These are phyloP conservation scores for Drosophila lini DNA, from an alignment of 1,140 invertebrate genomes.

Conservation along the genomic window DNA sequence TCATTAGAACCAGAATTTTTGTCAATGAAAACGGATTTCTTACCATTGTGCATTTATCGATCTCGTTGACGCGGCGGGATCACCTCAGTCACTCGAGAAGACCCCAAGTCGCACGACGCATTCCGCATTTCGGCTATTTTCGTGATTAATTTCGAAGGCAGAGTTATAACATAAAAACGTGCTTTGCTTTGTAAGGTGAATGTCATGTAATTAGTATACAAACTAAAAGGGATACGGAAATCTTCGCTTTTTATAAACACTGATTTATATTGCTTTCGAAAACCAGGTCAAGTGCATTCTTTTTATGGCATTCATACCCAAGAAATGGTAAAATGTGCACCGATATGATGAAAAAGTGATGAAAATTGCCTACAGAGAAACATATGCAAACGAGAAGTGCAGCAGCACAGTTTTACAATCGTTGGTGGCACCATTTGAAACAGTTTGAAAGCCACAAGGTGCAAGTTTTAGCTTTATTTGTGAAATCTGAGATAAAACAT, in stretches of 20 bases:
- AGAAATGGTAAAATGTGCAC: constrained; percentile 28
- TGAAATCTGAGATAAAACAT: neutral
- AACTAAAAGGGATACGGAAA: neutral
- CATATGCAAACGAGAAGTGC: constrained; percentile 58
- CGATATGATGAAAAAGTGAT: constrained; percentile 33
- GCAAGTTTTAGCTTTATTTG: neutral
- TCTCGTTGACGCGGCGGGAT: constrained; percentile 59
- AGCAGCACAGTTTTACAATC: constrained; percentile 39
- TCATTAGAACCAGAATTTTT: neutral
- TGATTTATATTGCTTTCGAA: neutral
- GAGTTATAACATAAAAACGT: constrained; percentile 28
- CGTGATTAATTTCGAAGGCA: constrained; percentile 42
- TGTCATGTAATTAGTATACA: neutral
- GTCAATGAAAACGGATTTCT: neutral
- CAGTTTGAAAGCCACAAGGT: constrained; percentile 3
- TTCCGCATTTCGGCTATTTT: constrained; percentile 65
- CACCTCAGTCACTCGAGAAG: constrained; percentile 52
- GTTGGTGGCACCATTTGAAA: neutral
- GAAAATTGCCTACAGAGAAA: constrained; percentile 51
- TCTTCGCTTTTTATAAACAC: neutral
- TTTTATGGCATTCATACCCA: constrained; percentile 29
- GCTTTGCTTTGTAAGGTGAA: constrained; percentile 11
- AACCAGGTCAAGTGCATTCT: constrained; percentile 68
- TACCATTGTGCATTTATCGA: constrained; percentile 41
- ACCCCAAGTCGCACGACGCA: constrained; percentile 59